Percentiles rank a stretch among this genome's conserved stretches.
These are phyloP conservation scores for Myzus persicae DNA, from an alignment of 1,140 invertebrate species.

Conservation along the genomic window DNA sequence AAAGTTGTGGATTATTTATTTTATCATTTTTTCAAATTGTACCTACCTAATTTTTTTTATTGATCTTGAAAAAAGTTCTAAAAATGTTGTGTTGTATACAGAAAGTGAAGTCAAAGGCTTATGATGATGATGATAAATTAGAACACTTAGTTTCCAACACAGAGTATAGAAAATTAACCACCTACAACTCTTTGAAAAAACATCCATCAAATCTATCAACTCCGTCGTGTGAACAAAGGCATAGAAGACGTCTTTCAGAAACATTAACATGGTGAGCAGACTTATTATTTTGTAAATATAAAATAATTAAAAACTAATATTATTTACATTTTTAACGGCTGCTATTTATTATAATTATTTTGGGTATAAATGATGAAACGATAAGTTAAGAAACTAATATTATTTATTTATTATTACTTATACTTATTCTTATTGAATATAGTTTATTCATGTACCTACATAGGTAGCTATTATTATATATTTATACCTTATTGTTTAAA, in stretches of 20 bases:
- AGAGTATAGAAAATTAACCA: conserved; percentile 52
- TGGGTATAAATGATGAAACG: neutral
- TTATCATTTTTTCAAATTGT: neutral
- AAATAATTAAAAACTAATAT: neutral
- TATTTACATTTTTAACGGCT: neutral
- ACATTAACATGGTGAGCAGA: conserved; percentile 48
- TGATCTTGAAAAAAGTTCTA: neutral
- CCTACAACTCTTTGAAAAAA: conserved; percentile 40
- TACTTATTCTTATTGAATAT: neutral
- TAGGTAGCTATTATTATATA: neutral
- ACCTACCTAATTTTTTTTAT: conserved; percentile 1
- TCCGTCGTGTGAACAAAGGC: conserved; percentile 40
- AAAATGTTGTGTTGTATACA: conserved; percentile 54
- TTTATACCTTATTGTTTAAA: neutral
- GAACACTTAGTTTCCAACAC: conserved; percentile 51
- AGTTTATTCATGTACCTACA: neutral
- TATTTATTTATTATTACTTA: neutral
- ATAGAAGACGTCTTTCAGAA: conserved; percentile 50
- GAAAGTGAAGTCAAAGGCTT: conserved; percentile 49
- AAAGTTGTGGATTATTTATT: neutral
- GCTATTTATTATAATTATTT: neutral
- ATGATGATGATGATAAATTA: conserved; percentile 30
- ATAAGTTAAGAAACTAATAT: neutral
- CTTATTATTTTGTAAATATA: neutral
- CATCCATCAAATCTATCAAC: conserved; percentile 46